Evolutionary conservation across 2,797 vertebrate genomes (phyloP).

Genomic region (Brachyrhaphis roseni): DNA sequence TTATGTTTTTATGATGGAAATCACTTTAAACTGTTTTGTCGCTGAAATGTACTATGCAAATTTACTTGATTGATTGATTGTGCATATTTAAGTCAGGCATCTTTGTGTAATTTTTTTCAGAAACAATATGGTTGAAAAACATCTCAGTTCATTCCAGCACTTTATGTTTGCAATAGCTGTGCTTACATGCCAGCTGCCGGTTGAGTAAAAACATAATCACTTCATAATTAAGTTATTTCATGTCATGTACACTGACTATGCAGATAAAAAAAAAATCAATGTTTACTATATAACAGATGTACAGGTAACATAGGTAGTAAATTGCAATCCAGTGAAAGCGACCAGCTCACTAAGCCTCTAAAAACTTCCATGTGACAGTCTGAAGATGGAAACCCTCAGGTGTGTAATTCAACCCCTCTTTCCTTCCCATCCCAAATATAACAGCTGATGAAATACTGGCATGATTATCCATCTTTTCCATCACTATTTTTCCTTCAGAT

Average conservation of each 20-base stretch:
- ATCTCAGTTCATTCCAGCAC: background rate
- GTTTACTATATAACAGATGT: background rate
- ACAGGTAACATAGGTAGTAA: constrained; percentile 44
- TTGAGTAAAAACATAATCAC: background rate
- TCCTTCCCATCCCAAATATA: constrained; percentile 17
- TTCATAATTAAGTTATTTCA: background rate
- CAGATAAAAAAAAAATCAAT: background rate
- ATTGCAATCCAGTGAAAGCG: constrained; percentile 27
- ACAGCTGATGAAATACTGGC: constrained; percentile 9
- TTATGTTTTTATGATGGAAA: no score
- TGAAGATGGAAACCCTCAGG: constrained; percentile 13
- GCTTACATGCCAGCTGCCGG: background rate
- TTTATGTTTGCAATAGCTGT: background rate
- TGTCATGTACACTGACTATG: background rate
- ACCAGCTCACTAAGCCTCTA: constrained; percentile 8
- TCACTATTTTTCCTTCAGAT: constrained; percentile 12
- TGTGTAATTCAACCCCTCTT: constrained; percentile 17
- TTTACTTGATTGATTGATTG: background rate
- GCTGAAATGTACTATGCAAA: no score
- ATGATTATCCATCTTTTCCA: background rate
- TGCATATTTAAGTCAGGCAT: background rate
- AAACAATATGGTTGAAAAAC: background rate
- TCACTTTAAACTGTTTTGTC: no score
- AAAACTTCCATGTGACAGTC: constrained; percentile 4
- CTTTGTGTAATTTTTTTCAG: background rate